Base-by-base conservation (phyloP, 2,113 vertebrate genomes). In the Copsychus sechellarum region DNA sequence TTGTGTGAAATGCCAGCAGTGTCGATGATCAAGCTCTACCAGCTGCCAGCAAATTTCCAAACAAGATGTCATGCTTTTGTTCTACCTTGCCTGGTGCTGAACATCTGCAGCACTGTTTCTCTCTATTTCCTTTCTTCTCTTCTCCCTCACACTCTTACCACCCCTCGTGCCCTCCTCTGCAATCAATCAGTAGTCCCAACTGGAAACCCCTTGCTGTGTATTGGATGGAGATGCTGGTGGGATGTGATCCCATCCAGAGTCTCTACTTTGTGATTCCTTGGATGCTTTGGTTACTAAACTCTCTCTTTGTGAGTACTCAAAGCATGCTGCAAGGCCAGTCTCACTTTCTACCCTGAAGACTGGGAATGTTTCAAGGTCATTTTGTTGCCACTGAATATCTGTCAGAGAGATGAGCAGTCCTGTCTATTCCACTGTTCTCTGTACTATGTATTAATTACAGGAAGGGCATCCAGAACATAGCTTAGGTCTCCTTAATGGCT, bases 381-480 rank as follows among this genome's bases (percentile, higher is more conserved):
- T 3, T 1, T 4, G 2, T 21, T 92, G 74, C 50, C 24, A 15
- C 57, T 34, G 47, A 86, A 8, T 51, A 60, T 77, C 50, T 73
- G 50, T 22, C 51, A 47, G 54, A 34, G 56, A 76, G 62, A 94
- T 42, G 71, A 92, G 47, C 60, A 24, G 56, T 56, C 22, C 47
- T 86, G 64, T 71, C 66, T 81, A 85, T 74, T 36, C 56, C 54
- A 38, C 21, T 76, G n/a, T 18, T 78, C 70, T 70, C 51, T 60
- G 28, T 36, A 77, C 58, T 50, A 65, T 23, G 29, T 73, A 91
- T 83, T 86, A 92, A 86, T 90, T 91, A 95, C 72, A 88, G 71
- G 64, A 93, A 88, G 66, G 67, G 80, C 58, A 93, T 77, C 34
- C 87, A 93, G 66, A 92, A 87, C 62, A 88, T 19, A 92, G 47